Evolutionary conservation across 35 echinoderm and acorn worm species (phyloP).

Genomic region (Apostichopus parvimensis): DNA sequence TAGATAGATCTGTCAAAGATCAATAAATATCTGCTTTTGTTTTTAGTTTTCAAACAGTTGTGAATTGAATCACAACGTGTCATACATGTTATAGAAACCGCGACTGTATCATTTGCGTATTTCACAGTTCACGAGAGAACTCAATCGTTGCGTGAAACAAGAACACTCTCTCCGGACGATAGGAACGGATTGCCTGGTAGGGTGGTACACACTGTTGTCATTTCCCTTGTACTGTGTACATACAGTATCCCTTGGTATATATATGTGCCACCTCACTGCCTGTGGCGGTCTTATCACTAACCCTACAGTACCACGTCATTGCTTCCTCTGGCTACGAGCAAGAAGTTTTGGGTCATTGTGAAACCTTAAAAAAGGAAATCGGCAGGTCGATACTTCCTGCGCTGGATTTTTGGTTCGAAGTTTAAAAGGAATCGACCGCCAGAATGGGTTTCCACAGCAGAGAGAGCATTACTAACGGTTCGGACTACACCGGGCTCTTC

Average conservation of each 20-base stretch:
- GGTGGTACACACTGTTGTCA: too few relatives aligned
- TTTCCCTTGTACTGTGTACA: too few relatives aligned
- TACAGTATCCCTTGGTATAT: too few relatives aligned
- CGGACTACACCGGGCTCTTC: not conserved
- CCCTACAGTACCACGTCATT: not conserved
- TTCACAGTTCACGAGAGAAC: too few relatives aligned
- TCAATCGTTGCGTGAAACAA: too few relatives aligned
- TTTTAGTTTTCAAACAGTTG: not conserved
- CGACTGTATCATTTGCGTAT: too few relatives aligned
- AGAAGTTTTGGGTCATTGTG: slow-evolving; percentile 9
- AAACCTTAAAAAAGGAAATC: not conserved
- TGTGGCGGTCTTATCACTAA: too few relatives aligned
- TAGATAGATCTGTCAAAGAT: not conserved
- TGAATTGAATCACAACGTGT: not conserved
- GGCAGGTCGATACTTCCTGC: slow-evolving; percentile 6
- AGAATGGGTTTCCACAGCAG: slow-evolving; percentile 6
- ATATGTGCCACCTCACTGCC: too few relatives aligned
- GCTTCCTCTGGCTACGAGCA: not conserved
- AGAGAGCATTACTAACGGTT: not conserved
- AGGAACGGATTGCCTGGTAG: too few relatives aligned
- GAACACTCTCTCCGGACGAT: too few relatives aligned
- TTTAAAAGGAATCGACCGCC: not conserved
- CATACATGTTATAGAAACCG: not conserved
- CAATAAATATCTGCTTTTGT: not conserved
- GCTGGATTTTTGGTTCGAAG: not conserved